Evolutionary conservation across 2,888 invertebrate genomes (phyloP), one percentile per base, ranked within the genome.

Genomic region (Pachydiplax longipennis): DNA sequence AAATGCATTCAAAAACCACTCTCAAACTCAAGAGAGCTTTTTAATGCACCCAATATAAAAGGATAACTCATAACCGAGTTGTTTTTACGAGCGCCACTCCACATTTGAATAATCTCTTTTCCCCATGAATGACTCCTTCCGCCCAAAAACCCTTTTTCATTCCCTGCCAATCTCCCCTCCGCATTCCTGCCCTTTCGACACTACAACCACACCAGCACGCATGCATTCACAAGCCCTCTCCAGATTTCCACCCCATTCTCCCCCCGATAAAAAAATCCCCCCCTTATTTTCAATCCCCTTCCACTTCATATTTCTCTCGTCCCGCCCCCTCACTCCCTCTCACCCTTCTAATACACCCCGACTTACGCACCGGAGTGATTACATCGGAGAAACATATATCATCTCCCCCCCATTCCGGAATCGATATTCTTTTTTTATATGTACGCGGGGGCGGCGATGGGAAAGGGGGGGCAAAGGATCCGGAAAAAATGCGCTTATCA

Each of bases 401-500:
- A 87, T 87, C 87, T 35, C 37, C 25, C 82, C 37, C 58, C 80
- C n/a, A n/a, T n/a, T 37, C 37, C 80, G 18, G 12, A 22, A 31
- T 31, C 80, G 18, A 35, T 35, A 53, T 35, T 31, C 87, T 58
- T 83, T 83, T 83, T 83, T 18, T 83, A 83, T 31, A 31, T 31
- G 58, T 35, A 58, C 53, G 83, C 35, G 82, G 48, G 40, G 12
- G 37, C 0, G 25, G 81, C 22, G 37, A 37, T n/a, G 1, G 44
- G 40, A 40, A 40, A 10, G 35, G 83, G 61, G 37, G 61, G 87
- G 87, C 37, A 87, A 87, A 61, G 61, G 87, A 61, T 37, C 87
- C 37, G 87, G 87, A 87, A 87, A 65, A 87, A 87, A 87, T 65
- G 87, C 87, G 87, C 87, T 87, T 87, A 87, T 87, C 87, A 87